Evolutionary conservation across 2,888 invertebrate species (phyloP).

Genomic region (Creontiades dilutus): DNA sequence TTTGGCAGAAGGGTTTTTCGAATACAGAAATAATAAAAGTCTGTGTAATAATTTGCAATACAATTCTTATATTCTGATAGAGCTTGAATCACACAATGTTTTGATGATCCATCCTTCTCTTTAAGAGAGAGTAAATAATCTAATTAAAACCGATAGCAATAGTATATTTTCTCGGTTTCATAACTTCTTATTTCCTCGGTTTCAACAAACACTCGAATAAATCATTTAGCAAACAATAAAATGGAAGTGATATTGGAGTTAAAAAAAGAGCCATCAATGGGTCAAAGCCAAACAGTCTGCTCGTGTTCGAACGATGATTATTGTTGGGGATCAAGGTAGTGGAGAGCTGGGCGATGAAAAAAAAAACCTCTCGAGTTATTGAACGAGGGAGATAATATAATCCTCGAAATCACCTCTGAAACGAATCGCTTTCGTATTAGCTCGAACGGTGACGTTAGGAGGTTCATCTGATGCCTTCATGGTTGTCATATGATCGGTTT

Average conservation of each 20-base stretch:
- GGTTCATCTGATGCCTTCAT: too few relatives aligned
- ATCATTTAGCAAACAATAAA: conserved; percentile 16
- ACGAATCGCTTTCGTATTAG: too few relatives aligned
- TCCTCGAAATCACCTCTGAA: not conserved
- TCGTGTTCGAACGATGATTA: conserved; percentile 22
- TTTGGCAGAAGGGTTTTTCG: too few relatives aligned
- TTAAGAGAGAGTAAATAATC: too few relatives aligned
- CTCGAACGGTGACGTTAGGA: too few relatives aligned
- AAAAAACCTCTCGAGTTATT: conserved; percentile 25
- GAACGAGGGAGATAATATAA: conserved; percentile 3
- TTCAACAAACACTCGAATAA: conserved; percentile 5
- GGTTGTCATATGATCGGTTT: too few relatives aligned
- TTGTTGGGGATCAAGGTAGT: conserved; percentile 35
- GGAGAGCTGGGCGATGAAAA: not conserved
- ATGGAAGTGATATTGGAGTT: not conserved
- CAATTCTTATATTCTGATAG: too few relatives aligned
- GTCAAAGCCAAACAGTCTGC: conserved; percentile 31
- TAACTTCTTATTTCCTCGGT: not conserved
- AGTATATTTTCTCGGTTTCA: not conserved
- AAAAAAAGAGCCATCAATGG: not conserved
- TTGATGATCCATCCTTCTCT: too few relatives aligned
- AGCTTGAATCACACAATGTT: too few relatives aligned
- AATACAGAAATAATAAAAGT: too few relatives aligned
- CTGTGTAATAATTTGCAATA: too few relatives aligned
- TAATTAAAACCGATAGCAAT: not conserved